Evolutionary conservation across 2,113 vertebrate species (phyloP).

Genomic region (Rhineura floridana): DNA sequence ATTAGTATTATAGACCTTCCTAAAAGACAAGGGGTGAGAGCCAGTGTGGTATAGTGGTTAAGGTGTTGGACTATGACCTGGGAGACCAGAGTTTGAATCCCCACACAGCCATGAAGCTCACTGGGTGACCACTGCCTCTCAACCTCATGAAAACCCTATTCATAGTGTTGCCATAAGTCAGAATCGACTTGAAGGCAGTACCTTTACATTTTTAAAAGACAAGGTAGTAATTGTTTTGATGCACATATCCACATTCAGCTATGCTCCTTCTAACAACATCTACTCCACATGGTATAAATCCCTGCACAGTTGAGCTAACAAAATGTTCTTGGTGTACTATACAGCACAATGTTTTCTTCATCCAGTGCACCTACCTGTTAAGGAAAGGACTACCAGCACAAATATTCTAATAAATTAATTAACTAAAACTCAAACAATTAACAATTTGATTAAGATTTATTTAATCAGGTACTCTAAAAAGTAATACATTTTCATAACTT

Average conservation of each 20-base stretch:
- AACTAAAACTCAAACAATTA: neutral
- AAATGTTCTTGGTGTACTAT: neutral
- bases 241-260: slow-evolving; percentile 29
- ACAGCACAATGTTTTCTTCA: neutral
- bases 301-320: neutral
- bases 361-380: neutral
- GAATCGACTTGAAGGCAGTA: too few relatives aligned
- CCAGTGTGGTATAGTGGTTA: too few relatives aligned
- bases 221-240: slow-evolving; percentile 8
- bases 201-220: too few relatives aligned
- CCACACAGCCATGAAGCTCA: too few relatives aligned
- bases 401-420: neutral
- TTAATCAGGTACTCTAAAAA: neutral
- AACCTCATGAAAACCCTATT: too few relatives aligned
- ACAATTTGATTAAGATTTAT: neutral
- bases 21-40: too few relatives aligned
- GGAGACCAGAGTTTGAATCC: too few relatives aligned
- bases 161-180: too few relatives aligned
- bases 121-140: too few relatives aligned
- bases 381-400: neutral
- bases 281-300: neutral
- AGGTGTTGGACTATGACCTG: too few relatives aligned
- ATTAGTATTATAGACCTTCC: neutral
- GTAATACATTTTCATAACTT: neutral
- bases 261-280: slow-evolving; percentile 10